A percentile compares a stretch with the other conserved stretches of the same genome.
Evolutionary conservation across 2,888 invertebrate species (phyloP).

Genomic region (Troides helena): DNA sequence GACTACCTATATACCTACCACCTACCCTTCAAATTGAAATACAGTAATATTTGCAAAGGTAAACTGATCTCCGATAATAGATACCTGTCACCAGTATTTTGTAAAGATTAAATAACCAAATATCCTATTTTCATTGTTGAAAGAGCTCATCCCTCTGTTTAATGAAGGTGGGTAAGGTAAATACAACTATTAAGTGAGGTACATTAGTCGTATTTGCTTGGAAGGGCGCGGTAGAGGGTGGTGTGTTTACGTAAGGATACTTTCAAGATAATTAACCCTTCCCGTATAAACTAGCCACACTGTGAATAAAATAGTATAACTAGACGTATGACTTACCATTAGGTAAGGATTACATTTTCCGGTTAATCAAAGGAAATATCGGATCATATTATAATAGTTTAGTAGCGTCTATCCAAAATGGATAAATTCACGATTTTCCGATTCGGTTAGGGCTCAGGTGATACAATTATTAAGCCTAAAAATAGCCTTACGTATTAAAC

Average conservation of each 20-base stretch:
- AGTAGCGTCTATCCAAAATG: neutral
- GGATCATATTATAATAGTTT: no score
- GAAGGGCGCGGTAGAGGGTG: conserved; percentile 24
- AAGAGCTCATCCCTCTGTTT: conserved; percentile 29
- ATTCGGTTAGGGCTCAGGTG: neutral
- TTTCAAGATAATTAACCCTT: conserved; percentile 15
- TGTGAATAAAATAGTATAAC: no score
- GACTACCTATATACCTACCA: no score
- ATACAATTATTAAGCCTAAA: conserved; percentile 14
- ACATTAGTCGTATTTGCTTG: conserved; percentile 40
- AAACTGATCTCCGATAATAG: neutral
- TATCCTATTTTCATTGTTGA: conserved; percentile 9
- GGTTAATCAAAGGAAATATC: no score
- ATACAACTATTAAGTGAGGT: conserved; percentile 33
- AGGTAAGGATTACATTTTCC: no score
- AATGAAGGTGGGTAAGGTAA: conserved; percentile 20
- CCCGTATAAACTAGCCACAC: neutral
- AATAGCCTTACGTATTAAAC: conserved; percentile 67
- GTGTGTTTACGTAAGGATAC: conserved; percentile 10
- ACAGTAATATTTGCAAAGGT: no score
- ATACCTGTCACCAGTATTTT: neutral
- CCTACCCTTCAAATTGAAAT: no score
- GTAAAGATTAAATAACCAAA: neutral
- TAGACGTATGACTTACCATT: no score
- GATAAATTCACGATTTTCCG: neutral